Evolutionary conservation across 2,113 vertebrate genomes (phyloP).

Genomic region (Circaetus gallicus): DNA sequence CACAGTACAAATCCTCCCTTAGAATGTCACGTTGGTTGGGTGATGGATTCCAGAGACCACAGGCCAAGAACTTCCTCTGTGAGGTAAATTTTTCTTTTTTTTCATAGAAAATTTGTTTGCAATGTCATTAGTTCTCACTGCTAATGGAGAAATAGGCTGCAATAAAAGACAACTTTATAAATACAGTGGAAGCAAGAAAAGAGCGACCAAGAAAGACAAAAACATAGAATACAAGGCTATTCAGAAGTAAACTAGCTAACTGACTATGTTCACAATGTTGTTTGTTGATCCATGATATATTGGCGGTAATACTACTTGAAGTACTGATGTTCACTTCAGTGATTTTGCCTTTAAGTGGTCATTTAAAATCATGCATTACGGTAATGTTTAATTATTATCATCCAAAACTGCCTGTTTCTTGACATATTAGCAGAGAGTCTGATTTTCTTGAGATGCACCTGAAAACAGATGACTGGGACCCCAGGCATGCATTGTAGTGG

Average conservation of each 20-base stretch:
- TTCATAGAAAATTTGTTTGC: neutral
- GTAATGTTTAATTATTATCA: neutral
- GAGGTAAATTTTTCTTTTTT: constrained; percentile 73
- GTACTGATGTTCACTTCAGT: neutral
- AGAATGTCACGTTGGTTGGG: constrained; percentile 93
- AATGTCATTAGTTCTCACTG: neutral
- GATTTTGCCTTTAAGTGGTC: neutral
- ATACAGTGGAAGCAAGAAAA: neutral
- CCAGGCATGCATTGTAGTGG: neutral
- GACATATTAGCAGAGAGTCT: neutral
- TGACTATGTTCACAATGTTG: rapidly evolving
- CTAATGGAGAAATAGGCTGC: neutral
- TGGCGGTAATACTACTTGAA: neutral
- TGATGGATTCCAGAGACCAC: constrained; percentile 95
- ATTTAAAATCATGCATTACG: neutral
- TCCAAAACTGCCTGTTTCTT: neutral
- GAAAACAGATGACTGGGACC: neutral
- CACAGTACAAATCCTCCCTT: constrained; percentile 90
- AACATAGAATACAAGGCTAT: neutral
- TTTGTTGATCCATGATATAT: neutral
- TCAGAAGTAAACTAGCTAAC: neutral
- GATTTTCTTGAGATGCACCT: neutral
- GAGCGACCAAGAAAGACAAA: neutral
- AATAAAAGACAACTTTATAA: neutral
- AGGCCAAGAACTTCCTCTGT: constrained; percentile 83